Evolutionary conservation across 2,113 vertebrate species (phyloP).

Genomic region (Notarius lentiginosus): DNA sequence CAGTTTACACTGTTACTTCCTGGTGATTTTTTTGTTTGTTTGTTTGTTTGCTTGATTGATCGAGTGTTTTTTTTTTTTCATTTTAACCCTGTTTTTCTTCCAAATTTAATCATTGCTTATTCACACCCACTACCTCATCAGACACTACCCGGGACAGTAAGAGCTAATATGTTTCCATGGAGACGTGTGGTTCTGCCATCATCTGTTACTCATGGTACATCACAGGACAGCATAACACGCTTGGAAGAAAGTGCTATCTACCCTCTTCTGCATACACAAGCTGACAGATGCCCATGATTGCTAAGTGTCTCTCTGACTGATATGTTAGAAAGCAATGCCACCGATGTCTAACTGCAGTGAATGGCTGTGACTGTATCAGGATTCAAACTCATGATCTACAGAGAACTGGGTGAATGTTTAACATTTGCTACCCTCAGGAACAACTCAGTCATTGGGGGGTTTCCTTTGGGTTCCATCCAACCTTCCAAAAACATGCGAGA

Average conservation of each 20-base stretch:
- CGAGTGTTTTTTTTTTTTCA: not conserved
- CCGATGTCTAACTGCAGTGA: not conserved
- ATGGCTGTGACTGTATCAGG: not conserved
- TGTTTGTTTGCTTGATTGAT: not conserved
- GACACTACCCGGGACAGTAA: not conserved
- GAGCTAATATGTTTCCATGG: not conserved
- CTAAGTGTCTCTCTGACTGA: not conserved
- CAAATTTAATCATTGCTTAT: not conserved
- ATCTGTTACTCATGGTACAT: not conserved
- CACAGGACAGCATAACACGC: not conserved
- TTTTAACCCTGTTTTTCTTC: not conserved
- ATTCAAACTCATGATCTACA: not conserved
- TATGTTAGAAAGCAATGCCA: not conserved
- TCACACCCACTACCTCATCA: not conserved
- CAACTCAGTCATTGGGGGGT: not conserved
- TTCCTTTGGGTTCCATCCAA: not conserved
- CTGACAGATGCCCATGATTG: not conserved
- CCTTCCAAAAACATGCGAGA: not conserved
- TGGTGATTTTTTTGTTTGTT: not conserved
- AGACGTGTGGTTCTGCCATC: not conserved
- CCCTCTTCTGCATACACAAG: not conserved
- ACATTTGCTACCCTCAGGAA: not conserved
- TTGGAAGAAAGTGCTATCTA: not conserved
- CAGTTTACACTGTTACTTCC: not conserved
- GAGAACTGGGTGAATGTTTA: not conserved